Percentiles rank a stretch among this genome's conserved stretches.
These are phyloP conservation scores for Cassiopea xamachana DNA, from an alignment of 30 jellyfish, hydroid and myxozoan species.

Conservation along the genomic window DNA sequence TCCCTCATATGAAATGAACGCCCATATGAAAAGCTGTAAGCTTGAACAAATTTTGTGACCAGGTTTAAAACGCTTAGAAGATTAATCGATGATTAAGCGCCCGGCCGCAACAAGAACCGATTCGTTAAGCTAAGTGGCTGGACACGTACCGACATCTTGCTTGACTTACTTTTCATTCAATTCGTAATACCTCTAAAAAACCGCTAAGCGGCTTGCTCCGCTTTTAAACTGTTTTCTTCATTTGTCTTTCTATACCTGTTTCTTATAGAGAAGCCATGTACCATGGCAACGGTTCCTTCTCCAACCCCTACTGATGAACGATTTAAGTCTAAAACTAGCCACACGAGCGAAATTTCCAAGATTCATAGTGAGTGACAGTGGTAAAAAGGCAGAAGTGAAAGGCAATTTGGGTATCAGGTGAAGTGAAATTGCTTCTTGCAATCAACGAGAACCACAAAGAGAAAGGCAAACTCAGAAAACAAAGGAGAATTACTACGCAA, in stretches of 20 bases:
- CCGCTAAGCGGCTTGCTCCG: neutral
- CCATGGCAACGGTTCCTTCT: neutral
- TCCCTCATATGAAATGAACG: neutral
- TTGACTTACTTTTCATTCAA: neutral
- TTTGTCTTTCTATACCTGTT: neutral
- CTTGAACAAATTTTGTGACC: neutral
- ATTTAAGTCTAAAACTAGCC: too few species aligned
- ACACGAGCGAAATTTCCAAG: too few species aligned
- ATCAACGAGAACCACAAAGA: too few species aligned
- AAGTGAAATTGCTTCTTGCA: too few species aligned
- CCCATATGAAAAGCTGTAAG: neutral
- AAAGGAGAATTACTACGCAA: too few species aligned
- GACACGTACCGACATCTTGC: neutral
- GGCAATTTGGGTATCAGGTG: too few species aligned
- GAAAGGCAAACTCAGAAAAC: too few species aligned
- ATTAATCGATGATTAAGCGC: neutral
- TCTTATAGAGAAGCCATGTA: neutral
- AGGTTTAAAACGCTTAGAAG: conserved; percentile 19
- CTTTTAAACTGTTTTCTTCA: neutral
- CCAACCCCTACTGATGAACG: neutral
- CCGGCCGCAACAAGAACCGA: conserved; percentile 23
- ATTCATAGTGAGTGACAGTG: too few species aligned
- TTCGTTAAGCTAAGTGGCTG: neutral
- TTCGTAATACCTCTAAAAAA: neutral
- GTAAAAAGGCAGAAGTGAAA: too few species aligned